Base-by-base conservation (phyloP, 2,113 vertebrate species). In the Ancistrus triradiatus region DNA sequence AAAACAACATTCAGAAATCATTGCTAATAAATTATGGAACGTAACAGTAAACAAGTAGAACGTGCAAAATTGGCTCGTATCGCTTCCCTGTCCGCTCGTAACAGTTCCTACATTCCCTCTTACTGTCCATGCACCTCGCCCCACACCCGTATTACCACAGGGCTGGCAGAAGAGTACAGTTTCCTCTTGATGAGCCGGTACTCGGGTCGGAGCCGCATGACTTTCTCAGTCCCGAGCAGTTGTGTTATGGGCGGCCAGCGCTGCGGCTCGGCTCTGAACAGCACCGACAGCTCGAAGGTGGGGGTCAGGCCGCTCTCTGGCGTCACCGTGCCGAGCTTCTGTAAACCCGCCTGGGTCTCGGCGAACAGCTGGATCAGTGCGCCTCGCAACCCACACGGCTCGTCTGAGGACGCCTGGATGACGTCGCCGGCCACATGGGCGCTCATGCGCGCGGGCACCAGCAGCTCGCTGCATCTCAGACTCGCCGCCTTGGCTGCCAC, bases 171-270 rank as follows among this genome's bases (percentile, higher is more conserved):
- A 1, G 89, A 90, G 73, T 89, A 89, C 6, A 90, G 85, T 65
- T 90, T 90, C 73, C 75, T 79, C 77, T 90, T 90, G 49, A 90
- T 77, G 65, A 90, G 78, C 15, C 80, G 70, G 71, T 88, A 89
- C 62, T 88, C 82, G 0, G 86, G 64, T 33, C 80, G 80, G 57
- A 89, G 77, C 70, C 83, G 85, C 64, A 89, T 31, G 24, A 82
- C 84, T 22, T 80, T 83, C 40, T 63, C 70, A 7, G 40, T 27
- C 0, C 77, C 74, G 3, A 90, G 86, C 15, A 90, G 72, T 66
- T 73, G 62, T 58, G 66, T 81, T 6, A 90, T 71, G 0, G 76
- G 68, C 0, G 77, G 77, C 88, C 87, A 89, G 68, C 74, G 44
- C 1, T 73, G 77, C 1, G 31, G 44, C 1, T 86, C 80, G 0